A percentile compares a stretch with the other conserved stretches of the same genome.
Evolutionary conservation across 2,797 vertebrate genomes (phyloP).

Genomic region (Stomatorhinus walkeri): DNA sequence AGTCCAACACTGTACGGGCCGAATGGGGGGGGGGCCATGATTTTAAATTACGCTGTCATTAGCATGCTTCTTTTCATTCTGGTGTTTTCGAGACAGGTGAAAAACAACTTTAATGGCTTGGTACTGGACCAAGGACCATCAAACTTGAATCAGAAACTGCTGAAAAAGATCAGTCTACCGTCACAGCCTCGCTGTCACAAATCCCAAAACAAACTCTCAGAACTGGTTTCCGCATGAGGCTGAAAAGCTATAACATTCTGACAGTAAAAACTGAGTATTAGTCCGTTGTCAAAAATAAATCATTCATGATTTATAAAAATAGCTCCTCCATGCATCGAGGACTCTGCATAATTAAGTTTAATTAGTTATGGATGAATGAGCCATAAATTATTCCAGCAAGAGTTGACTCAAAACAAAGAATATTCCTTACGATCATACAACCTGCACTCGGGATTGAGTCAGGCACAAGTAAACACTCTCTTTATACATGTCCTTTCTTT

Average conservation of each 20-base stretch:
- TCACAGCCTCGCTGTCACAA: not conserved
- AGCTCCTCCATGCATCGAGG: not conserved
- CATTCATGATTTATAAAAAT: constrained; percentile 3
- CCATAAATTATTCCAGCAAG: not conserved
- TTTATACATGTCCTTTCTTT: not conserved
- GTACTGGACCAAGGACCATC: not conserved
- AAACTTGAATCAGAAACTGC: not conserved
- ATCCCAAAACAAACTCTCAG: not conserved
- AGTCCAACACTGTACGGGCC: not conserved
- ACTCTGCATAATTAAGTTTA: not conserved
- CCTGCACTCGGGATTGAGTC: not conserved
- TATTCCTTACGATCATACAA: not conserved
- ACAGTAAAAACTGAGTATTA: not conserved
- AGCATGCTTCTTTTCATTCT: not conserved
- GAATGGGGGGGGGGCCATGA: not conserved
- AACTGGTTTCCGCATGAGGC: not conserved
- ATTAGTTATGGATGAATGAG: not conserved
- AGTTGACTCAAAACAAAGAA: not conserved
- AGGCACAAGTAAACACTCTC: not conserved
- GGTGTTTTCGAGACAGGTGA: not conserved
- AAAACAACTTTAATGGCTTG: not conserved
- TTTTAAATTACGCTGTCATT: not conserved
- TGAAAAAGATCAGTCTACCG: not conserved
- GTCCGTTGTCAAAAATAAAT: not conserved
- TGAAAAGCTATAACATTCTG: not conserved